phyloP scores from a whole-genome alignment of 1,140 invertebrate genomes.

The Drosophila seguyi region DNA sequence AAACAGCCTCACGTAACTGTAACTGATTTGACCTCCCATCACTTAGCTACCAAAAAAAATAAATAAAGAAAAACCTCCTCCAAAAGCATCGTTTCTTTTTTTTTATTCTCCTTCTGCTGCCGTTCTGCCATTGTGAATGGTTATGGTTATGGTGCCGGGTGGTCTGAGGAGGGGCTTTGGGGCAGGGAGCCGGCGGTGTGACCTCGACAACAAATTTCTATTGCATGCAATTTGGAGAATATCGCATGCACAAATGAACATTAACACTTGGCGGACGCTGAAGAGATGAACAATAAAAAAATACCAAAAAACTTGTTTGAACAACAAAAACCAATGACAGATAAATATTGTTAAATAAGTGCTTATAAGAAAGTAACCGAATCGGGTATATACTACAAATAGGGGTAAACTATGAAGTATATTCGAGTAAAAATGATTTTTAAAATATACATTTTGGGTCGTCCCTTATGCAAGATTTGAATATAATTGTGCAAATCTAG shows the following conservation, averaged over 20 bases:
- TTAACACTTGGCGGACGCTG: slow-evolving; percentile 67
- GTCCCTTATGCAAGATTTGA: no score
- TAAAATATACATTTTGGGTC: neutral
- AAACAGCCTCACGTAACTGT: slow-evolving; percentile 56
- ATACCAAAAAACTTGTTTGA: slow-evolving; percentile 46
- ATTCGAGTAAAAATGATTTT: neutral
- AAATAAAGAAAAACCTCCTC: slow-evolving; percentile 35
- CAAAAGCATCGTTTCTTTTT: slow-evolving; percentile 45
- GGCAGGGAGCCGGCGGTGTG: slow-evolving; percentile 29
- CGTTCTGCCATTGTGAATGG: slow-evolving; percentile 49
- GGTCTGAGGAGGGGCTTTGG: neutral
- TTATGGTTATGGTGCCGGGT: slow-evolving; percentile 28
- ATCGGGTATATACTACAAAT: neutral
- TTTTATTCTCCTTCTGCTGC: slow-evolving; percentile 22
- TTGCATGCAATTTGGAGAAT: slow-evolving; percentile 63
- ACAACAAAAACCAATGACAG: slow-evolving; percentile 44
- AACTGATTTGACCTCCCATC: slow-evolving; percentile 63
- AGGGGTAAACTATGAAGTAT: neutral
- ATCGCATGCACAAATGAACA: slow-evolving; percentile 75
- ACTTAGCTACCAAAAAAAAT: slow-evolving; percentile 52
- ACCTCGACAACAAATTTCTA: slow-evolving; percentile 68
- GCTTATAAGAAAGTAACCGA: neutral
- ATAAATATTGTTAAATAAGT: slow-evolving; percentile 32
- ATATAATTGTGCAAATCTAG: neutral
- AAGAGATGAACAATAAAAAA: slow-evolving; percentile 40